Percentiles rank a stretch among this genome's conserved stretches.
Evolutionary conservation across 1,140 invertebrate genomes (phyloP).

Genomic region (Euwallacea fornicatus): DNA sequence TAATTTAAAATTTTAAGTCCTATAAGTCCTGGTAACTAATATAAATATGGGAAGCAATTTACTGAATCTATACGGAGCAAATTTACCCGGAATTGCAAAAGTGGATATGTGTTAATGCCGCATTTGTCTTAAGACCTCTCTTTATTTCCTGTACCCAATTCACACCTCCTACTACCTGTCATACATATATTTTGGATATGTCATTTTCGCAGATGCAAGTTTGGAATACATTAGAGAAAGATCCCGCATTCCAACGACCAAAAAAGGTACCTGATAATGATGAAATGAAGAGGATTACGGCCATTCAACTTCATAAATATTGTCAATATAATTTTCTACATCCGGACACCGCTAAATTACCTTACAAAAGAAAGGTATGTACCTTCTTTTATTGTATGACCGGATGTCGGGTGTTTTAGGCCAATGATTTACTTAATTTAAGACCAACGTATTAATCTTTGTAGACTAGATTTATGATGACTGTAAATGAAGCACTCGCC

Average conservation of each 20-base stretch:
- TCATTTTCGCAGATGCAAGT: constrained; percentile 70
- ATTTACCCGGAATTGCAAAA: no score
- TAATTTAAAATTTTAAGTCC: no score
- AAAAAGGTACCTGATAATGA: constrained; percentile 65
- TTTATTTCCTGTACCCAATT: no score
- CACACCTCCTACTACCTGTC: no score
- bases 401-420: no score
- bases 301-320: constrained; percentile 62
- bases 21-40: no score
- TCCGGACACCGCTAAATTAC: constrained; percentile 59
- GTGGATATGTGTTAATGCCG: no score
- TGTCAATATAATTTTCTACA: constrained; percentile 55
- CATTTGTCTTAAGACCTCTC: no score
- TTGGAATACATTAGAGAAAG: constrained; percentile 78
- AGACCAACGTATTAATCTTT: neutral
- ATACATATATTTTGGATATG: no score
- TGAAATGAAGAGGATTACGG: constrained; percentile 67
- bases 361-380: constrained; percentile 66
- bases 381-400: neutral
- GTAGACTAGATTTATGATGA: constrained; percentile 69
- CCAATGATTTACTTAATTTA: no score
- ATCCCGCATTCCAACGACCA: constrained; percentile 73
- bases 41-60: no score
- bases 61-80: no score
- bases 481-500: constrained; percentile 69